Evolutionary conservation across 2,888 invertebrate genomes (phyloP), one percentile per base, ranked within the genome.

Genomic region (Drosophila leonis): DNA sequence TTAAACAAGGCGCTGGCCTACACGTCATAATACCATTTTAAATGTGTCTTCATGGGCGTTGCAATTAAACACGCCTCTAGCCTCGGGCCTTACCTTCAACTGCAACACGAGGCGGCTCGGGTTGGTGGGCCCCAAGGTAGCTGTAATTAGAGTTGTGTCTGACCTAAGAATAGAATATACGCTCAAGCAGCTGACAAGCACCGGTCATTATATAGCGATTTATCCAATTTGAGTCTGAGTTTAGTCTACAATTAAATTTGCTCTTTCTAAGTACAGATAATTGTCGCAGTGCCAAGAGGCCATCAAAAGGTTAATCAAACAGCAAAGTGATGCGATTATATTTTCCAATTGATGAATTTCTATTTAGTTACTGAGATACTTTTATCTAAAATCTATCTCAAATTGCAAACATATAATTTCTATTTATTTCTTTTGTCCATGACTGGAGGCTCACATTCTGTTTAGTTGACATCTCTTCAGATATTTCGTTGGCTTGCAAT

Each of bases 11-110:
- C 57, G 52, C 46, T 20, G 57, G 52, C 35, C 46, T 12, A 62
- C 62, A 71, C 71, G 54, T 63, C 68, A 83, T 83, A 84, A 88
- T 74, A 71, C 68, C 70, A 83, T 81, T 76, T 86, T 78, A 79
- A 81, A 81, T 83, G 69, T 56, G 74, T 69, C 82, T 60, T 59
- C 75, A 75, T 66, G 59, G 75, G 37, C 56, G 59, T 37, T 66
- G 72, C 84, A 88, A 86, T 83, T 88, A 83, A 74, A 72, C 49
- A 70, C 60, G 49, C 59, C 67, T 51, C 56, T 51, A 18, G 54
- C 79, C 52, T 13, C 27, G 18, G 48, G 44, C 39, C 24, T 20
- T 18, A 24, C 33, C 51, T 44, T 29, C 57, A 37, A 48, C 56
- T 60, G 60, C 56, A 56, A 35, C 41, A 24, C 42, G 9, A 39